Conservation (phyloP, 92 coral and sea anemone species). For the Virgularia gustaviana region DNA sequence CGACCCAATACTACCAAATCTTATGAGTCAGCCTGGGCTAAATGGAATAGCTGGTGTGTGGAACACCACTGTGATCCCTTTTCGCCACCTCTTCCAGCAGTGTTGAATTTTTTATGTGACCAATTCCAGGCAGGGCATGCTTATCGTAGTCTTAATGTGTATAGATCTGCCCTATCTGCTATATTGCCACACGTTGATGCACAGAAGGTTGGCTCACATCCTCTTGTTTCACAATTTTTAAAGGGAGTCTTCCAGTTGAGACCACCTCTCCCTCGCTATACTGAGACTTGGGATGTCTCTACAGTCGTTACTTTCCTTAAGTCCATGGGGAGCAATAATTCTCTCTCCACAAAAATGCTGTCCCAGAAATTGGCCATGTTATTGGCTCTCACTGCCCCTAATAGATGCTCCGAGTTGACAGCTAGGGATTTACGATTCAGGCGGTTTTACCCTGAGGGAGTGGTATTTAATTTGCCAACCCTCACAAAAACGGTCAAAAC, state of each 20-base stretch:
- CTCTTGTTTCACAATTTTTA: constrained; percentile 14
- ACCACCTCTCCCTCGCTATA: constrained; percentile 11
- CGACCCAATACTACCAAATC: not conserved
- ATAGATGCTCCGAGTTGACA: constrained; percentile 36
- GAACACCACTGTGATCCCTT: constrained; percentile 33
- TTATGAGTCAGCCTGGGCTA: constrained; percentile 26
- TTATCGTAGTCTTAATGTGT: constrained; percentile 1
- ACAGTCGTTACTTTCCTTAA: constrained; percentile 3
- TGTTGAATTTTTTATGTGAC: not conserved
- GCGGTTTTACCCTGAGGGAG: constrained; percentile 44
- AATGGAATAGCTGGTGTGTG: constrained; percentile 28
- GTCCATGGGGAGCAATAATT: constrained; percentile 11
- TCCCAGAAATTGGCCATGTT: not conserved
- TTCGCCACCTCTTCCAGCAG: constrained; percentile 28
- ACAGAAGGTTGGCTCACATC: constrained; percentile 20
- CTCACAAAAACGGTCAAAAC: constrained; percentile 35
- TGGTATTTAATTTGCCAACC: constrained; percentile 39
- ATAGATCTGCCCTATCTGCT: constrained; percentile 31
- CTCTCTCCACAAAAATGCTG: constrained; percentile 16
- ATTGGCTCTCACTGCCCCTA: constrained; percentile 18
- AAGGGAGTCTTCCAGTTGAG: constrained; percentile 1
- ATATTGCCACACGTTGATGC: constrained; percentile 16
- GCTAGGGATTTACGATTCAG: constrained; percentile 35
- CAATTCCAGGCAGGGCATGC: constrained; percentile 24
- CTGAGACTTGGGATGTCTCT: constrained; percentile 18